Percentiles rank a stretch among this genome's conserved stretches.
phyloP scores from a whole-genome alignment of 2,113 vertebrate species.

The Prietella phreatophila region DNA sequence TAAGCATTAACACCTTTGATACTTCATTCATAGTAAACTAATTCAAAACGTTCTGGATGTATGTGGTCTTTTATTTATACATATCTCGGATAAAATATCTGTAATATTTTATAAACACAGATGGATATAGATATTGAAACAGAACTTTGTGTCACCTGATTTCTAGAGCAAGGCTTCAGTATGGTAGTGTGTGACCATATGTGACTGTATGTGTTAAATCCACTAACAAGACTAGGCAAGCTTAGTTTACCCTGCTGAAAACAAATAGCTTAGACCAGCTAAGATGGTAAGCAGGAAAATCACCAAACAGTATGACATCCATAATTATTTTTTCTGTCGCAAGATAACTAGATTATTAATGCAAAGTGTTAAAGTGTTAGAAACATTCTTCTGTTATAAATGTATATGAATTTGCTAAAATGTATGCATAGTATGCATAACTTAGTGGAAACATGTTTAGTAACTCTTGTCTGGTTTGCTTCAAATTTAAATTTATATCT shows the following conservation, averaged over 20 bases:
- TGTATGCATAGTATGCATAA: background rate
- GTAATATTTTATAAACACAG: background rate
- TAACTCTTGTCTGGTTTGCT: background rate
- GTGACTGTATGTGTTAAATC: background rate
- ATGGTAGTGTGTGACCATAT: background rate
- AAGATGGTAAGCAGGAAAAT: background rate
- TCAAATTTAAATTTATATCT: too few relatives aligned
- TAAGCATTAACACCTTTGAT: constrained; percentile 4
- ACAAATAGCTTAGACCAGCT: background rate
- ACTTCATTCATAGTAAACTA: constrained; percentile 8
- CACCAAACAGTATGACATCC: background rate
- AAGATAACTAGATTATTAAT: background rate
- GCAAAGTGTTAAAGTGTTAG: background rate
- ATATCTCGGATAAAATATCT: background rate
- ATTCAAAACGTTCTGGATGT: background rate
- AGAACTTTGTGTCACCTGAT: background rate
- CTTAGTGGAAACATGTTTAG: background rate
- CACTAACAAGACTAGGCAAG: background rate
- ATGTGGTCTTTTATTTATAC: background rate
- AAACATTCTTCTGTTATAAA: background rate
- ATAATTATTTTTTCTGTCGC: background rate
- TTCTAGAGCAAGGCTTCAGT: background rate
- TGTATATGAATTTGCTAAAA: background rate
- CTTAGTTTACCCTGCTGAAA: background rate
- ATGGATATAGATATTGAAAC: background rate